Evolutionary conservation across 2,797 vertebrate genomes (phyloP), one percentile per base, ranked within the genome.

Genomic region (Eospalax fontanierii): DNA sequence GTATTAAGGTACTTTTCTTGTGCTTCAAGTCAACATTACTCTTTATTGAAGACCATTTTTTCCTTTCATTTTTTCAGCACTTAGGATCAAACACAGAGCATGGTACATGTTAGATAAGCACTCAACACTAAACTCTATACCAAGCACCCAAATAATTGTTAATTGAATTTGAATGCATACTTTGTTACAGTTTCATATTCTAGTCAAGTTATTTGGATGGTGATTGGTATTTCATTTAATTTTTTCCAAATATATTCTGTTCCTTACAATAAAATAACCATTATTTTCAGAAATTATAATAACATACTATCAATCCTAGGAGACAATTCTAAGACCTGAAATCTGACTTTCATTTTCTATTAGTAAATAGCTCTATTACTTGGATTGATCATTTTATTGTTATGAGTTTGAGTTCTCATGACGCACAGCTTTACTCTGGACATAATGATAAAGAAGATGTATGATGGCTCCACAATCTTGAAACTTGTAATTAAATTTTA

Each of bases 81-180:
- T 38, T 15, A 9, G 18, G 4, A 21, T 10, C 57, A n/a, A 71
- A 71, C 9, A 22, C 26, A 28, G 46, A 4, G 0, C 10, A 19
- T 71, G 7, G 7, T 6, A 35, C 33, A 6, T 35, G 4, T 6
- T 26, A 54, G 33, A 1, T 0, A 2, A 2, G 14, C 33, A 70
- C 33, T 54, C 43, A n/a, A 30, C 68, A 21, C 3, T 59, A 3
- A 54, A 30, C 26, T 73, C 0, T 40, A 40, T 6, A 10, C 16
- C 28, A 21, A 22, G 4, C 1, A 24, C 24, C 11, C 16, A 83
- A 70, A 35, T 18, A 54, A 22, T 82, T 73, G 57, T n/a, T 24
- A 7, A 38, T 3, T 2, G 3, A 46, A 43, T 90, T 91, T 78
- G 11, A 90, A 89, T 35, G 0, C 16, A 14, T 5, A 71, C 1